phyloP scores from a whole-genome alignment of 2,797 vertebrate genomes.

The Sarcophilus harrisii region DNA sequence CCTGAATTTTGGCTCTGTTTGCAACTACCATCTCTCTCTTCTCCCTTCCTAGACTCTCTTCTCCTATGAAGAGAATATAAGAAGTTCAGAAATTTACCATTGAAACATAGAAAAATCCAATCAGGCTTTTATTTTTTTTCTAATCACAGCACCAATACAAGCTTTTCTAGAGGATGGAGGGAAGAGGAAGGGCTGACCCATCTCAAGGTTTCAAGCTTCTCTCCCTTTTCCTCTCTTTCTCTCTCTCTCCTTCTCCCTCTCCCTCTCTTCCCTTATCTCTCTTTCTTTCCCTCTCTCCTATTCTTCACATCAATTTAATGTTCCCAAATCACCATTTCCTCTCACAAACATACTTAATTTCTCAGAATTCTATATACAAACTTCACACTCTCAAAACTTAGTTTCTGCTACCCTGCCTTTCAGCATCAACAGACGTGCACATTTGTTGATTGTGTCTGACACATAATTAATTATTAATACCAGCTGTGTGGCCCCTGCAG shows the following conservation, averaged over 20 bases:
- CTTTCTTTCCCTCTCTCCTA: not conserved
- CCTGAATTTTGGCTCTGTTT: not conserved
- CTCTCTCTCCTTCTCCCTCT: too few relatives aligned
- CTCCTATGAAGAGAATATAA: not conserved
- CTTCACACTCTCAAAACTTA: not conserved
- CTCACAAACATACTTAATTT: not conserved
- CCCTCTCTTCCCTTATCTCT: too few relatives aligned
- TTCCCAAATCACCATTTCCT: not conserved
- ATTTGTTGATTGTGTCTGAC: not conserved
- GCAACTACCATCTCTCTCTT: too few relatives aligned
- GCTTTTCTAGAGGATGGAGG: not conserved
- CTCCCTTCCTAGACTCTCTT: not conserved
- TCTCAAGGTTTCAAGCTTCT: not conserved
- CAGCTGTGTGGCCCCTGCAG: not conserved
- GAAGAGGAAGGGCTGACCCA: not conserved
- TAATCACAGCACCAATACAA: not conserved
- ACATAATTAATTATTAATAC: not conserved
- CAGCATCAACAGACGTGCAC: not conserved
- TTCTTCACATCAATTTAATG: not conserved
- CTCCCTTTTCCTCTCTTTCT: not conserved
- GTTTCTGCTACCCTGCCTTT: not conserved
- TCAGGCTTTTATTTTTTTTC: not conserved
- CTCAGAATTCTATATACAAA: not conserved
- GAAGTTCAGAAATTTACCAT: not conserved
- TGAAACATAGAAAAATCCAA: not conserved